Percentiles rank a stretch among this genome's conserved stretches.
phyloP scores from a whole-genome alignment of 2,888 invertebrate genomes.

The Protophormia terraenovae region DNA sequence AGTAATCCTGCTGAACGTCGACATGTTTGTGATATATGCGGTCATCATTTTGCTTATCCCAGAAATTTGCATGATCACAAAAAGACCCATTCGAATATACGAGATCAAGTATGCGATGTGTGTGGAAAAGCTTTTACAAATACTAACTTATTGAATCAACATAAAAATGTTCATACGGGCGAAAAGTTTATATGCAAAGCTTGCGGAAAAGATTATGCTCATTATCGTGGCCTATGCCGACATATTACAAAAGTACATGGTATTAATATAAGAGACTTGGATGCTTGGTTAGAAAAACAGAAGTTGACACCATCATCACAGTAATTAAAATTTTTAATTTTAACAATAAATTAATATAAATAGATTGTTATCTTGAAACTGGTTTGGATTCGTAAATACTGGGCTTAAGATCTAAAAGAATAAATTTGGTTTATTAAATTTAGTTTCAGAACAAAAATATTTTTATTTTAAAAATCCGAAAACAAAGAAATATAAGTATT shows the following conservation, averaged over 20 bases:
- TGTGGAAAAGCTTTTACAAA: conserved; percentile 68
- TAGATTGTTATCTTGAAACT: background rate
- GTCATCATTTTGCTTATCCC: conserved; percentile 59
- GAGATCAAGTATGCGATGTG: conserved; percentile 66
- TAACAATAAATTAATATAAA: background rate
- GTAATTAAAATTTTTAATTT: background rate
- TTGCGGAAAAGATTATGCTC: conserved; percentile 66
- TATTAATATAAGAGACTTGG: conserved; percentile 51
- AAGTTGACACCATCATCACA: background rate
- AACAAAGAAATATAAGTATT: too few species aligned
- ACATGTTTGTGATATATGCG: conserved; percentile 62
- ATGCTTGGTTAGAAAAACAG: conserved; percentile 38
- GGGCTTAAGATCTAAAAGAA: too few species aligned
- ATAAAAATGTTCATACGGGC: conserved; percentile 62
- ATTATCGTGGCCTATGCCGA: conserved; percentile 58
- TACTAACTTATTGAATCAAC: conserved; percentile 65
- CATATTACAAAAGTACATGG: conserved; percentile 59
- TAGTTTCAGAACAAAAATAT: too few species aligned
- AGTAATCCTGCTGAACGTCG: conserved; percentile 53
- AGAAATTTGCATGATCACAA: conserved; percentile 63
- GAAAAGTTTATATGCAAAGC: conserved; percentile 63
- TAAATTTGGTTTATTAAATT: too few species aligned
- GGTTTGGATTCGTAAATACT: too few species aligned
- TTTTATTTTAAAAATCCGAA: too few species aligned
- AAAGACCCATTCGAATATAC: conserved; percentile 65